Percentiles rank a stretch among this genome's conserved stretches.
phyloP scores from a whole-genome alignment of 64 coral and sea anemone species.

The Montipora sp. region DNA sequence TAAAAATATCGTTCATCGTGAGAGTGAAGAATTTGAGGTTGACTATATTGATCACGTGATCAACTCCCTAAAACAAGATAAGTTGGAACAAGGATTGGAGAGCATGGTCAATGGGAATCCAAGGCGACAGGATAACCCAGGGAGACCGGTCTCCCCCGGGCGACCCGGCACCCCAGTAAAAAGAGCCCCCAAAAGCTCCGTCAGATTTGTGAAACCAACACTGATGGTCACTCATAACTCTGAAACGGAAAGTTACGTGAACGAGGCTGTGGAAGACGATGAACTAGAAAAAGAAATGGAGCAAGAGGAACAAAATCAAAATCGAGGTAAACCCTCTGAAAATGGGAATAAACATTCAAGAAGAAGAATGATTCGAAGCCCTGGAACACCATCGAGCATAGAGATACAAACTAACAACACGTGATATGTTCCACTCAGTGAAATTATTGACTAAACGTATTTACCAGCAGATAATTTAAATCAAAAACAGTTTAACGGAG shows the following conservation, averaged over 20 bases:
- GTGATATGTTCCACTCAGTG: constrained; percentile 18
- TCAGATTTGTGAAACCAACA: constrained; percentile 90
- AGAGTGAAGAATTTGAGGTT: constrained; percentile 66
- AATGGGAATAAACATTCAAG: background rate
- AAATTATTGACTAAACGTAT: background rate
- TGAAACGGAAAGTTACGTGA: constrained; percentile 33
- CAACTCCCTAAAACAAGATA: constrained; percentile 43
- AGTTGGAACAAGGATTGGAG: constrained; percentile 3
- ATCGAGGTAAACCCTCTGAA: background rate
- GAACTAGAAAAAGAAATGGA: constrained; percentile 35
- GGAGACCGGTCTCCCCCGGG: background rate
- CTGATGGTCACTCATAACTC: constrained; percentile 78
- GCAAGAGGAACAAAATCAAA: background rate
- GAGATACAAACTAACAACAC: background rate
- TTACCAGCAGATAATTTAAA: too few species aligned
- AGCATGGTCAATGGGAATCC: constrained; percentile 44
- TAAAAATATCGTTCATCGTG: constrained; percentile 39
- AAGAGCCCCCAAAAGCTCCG: constrained; percentile 55
- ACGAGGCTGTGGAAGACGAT: constrained; percentile 60
- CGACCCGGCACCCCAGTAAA: constrained; percentile 87
- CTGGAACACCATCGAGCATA: background rate
- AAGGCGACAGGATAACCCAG: background rate
- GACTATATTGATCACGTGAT: constrained; percentile 77
- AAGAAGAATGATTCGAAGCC: background rate
- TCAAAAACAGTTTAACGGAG: too few species aligned